Base-by-base conservation (phyloP, 2,888 invertebrate species). In the Chrysotoxum bicinctum region DNA sequence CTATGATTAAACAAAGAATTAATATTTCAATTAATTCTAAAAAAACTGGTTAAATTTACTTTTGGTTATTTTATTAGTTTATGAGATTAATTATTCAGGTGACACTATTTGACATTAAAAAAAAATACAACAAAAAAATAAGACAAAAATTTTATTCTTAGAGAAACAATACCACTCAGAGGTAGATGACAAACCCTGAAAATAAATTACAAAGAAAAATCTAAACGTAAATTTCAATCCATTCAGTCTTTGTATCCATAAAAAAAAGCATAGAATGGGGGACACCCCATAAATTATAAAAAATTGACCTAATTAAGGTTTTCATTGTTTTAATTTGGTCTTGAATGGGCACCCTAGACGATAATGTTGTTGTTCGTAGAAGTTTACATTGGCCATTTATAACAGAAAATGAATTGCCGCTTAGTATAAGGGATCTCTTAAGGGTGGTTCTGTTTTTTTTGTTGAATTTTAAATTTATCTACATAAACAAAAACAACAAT, bases 231-330 rank as follows among this genome's bases (percentile, higher is more conserved):
- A 78, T 68, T 68, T 70, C 32, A 69, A 56, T 58, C 45, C 52
- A 52, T 74, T 7, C n/a, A 32, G 52, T 54, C 32, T 40, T 40
- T 70, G 35, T 14, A 12, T 35, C 40, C 37, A 8, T 45, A 19
- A 21, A 30, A 16, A 56, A 26, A 30, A 32, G 19, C 32, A 21
- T 2, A 16, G n/a, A 26, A 37, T 48, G 16, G 45, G 50, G 23
- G 30, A 19, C 2, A 1, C 58, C 54, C 23, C 7, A 12, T 16
- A 54, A 54, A 85, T 75, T 68, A 76, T 76, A 85, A 76, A 84
- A 50, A 85, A 76, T 84, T 76, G 84, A 66, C 66, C 76, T 85
- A 85, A 85, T 85, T 85, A 85, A 80, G 84, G 58, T 62, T 80
- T 80, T 72, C 75, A 72, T 80, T 85, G 72, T 85, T 80, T 85